Evolutionary conservation across 2,113 vertebrate genomes (phyloP).

Genomic region (Mungos mungo): DNA sequence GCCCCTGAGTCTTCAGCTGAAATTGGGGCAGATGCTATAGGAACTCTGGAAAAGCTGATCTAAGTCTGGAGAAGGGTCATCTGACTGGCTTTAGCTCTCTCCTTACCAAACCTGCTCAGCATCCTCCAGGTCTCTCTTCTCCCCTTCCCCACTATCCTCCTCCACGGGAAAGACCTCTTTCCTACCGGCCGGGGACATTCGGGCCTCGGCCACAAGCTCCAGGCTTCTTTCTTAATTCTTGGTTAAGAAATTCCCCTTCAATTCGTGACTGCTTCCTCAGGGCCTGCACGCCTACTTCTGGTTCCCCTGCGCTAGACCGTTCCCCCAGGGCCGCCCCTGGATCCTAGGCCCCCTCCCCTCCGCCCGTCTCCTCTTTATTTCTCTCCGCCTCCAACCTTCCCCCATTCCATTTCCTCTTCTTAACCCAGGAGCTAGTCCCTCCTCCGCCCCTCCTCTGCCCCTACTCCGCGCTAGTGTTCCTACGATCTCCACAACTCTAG

Average conservation of each 20-base stretch:
- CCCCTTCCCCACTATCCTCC: background rate
- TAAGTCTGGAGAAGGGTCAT: constrained; percentile 56
- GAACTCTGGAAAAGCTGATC: constrained; percentile 24
- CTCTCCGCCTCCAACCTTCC: background rate
- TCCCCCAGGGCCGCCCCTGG: background rate
- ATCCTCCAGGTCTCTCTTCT: background rate
- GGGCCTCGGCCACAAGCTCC: background rate
- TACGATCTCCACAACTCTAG: background rate
- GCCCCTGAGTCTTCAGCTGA: constrained; percentile 65
- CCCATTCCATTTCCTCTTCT: background rate
- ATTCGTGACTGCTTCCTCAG: background rate
- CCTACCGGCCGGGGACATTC: background rate
- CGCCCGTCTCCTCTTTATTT: background rate
- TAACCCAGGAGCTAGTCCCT: background rate
- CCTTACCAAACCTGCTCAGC: background rate
- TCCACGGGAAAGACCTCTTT: background rate
- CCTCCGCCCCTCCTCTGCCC: background rate
- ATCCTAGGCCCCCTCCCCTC: constrained; percentile 42
- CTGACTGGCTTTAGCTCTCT: background rate
- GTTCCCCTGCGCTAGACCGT: background rate
- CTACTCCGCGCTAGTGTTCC: background rate
- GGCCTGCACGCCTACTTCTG: background rate
- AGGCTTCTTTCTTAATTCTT: background rate
- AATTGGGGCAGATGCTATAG: constrained; percentile 59
- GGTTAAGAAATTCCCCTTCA: background rate